Evolutionary conservation across 2,888 invertebrate species (phyloP).

Genomic region (Elmis aenea): DNA sequence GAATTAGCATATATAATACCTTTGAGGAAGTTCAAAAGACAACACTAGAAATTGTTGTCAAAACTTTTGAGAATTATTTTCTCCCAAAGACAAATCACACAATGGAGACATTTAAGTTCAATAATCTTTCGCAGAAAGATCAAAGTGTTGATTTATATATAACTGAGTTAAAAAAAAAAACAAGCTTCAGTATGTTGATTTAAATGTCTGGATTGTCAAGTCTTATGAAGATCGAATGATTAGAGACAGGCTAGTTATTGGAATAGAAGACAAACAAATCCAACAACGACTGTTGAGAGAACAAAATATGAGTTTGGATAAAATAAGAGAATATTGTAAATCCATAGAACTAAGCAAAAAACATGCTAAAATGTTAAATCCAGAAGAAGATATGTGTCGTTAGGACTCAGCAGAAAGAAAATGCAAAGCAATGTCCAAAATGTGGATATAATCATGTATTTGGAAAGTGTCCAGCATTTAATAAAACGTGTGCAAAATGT

Average conservation of each 20-base stretch:
- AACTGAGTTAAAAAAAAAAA: constrained; percentile 4
- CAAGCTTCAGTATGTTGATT: no score
- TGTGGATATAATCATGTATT: constrained; percentile 1
- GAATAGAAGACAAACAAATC: constrained; percentile 19
- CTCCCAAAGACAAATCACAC: constrained; percentile 24
- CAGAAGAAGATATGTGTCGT: background rate
- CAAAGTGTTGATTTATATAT: constrained; percentile 1
- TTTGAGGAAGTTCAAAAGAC: constrained; percentile 9
- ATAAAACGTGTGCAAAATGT: constrained; percentile 5
- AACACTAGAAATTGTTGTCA: constrained; percentile 12
- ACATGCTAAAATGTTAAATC: constrained; percentile 5
- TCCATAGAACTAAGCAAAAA: constrained; percentile 8
- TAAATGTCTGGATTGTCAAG: no score
- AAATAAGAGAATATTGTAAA: constrained; percentile 14
- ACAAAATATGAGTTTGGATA: constrained; percentile 12
- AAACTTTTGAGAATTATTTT: constrained; percentile 20
- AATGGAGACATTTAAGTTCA: constrained; percentile 25
- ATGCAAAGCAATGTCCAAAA: constrained; percentile 1
- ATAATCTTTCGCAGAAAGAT: background rate
- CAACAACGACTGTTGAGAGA: constrained; percentile 22
- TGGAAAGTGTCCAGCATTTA: constrained; percentile 4
- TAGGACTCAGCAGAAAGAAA: background rate
- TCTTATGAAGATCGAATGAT: constrained; percentile 6
- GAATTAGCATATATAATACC: constrained; percentile 22
- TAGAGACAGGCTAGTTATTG: constrained; percentile 11